Percentiles rank a stretch among this genome's conserved stretches.
Conservation (phyloP, 2,888 invertebrate genomes). For the Gari tellinella region DNA sequence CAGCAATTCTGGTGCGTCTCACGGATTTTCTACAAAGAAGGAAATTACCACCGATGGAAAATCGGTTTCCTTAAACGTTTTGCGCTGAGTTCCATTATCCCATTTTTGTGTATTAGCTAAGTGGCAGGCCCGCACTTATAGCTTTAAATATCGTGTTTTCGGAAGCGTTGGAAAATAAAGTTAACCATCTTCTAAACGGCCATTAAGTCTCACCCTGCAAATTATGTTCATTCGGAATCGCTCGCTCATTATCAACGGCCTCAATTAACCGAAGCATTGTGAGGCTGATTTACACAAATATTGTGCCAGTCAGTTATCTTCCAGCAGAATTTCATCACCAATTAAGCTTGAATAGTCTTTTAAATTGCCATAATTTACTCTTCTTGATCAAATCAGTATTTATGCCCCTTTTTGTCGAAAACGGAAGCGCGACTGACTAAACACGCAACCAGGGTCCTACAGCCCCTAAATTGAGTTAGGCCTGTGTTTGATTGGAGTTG, state of each 20-base stretch:
- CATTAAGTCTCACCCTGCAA: slow-evolving; percentile 42
- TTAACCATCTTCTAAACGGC: slow-evolving; percentile 44
- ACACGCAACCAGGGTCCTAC: slow-evolving; percentile 44
- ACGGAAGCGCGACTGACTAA: slow-evolving; percentile 49
- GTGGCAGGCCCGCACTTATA: slow-evolving; percentile 38
- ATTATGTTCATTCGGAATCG: slow-evolving; percentile 42
- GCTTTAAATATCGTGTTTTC: slow-evolving; percentile 47
- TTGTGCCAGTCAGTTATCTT: slow-evolving; percentile 44
- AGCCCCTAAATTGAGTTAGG: slow-evolving; percentile 49
- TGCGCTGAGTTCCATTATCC: slow-evolving; percentile 19
- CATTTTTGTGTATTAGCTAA: slow-evolving; percentile 8
- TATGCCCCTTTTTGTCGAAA: slow-evolving; percentile 59
- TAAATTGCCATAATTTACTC: slow-evolving; percentile 62
- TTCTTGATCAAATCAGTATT: slow-evolving; percentile 50
- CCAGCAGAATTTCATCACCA: slow-evolving; percentile 54
- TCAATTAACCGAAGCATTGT: slow-evolving; percentile 54
- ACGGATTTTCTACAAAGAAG: slow-evolving; percentile 22
- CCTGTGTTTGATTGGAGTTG: slow-evolving; percentile 36
- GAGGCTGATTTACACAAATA: slow-evolving; percentile 62
- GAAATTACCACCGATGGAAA: slow-evolving; percentile 21
- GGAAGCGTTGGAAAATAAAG: slow-evolving; percentile 49
- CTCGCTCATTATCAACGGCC: slow-evolving; percentile 38
- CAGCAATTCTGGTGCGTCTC: not conserved
- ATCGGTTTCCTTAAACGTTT: slow-evolving; percentile 14
- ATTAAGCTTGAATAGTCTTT: slow-evolving; percentile 44